Evolutionary conservation across 2,113 vertebrate species (phyloP).

Genomic region (Anhinga anhinga): DNA sequence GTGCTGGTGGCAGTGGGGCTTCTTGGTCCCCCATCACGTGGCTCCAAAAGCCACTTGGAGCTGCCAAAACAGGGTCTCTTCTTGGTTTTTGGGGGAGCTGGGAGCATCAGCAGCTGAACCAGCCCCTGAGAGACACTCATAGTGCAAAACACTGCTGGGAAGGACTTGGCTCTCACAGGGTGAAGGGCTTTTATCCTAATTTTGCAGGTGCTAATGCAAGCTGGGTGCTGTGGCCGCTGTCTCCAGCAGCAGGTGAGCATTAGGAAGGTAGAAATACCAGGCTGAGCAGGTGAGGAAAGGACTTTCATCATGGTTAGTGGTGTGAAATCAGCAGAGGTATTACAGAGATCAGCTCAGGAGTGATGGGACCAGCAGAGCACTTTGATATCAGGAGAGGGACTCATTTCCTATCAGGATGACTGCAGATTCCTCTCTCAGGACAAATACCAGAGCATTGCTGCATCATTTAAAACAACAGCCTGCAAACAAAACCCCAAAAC

Average conservation of each 20-base stretch:
- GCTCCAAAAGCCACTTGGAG: background rate
- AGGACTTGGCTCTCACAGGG: background rate
- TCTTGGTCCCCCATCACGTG: background rate
- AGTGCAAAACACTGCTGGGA: background rate
- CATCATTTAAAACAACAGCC: background rate
- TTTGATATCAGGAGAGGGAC: background rate
- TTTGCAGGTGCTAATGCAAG: background rate
- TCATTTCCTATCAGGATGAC: background rate
- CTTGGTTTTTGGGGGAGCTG: background rate
- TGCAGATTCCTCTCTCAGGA: background rate
- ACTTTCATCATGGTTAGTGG: background rate
- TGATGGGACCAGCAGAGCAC: background rate
- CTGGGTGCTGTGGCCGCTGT: background rate
- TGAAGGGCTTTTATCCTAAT: background rate
- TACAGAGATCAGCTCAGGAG: background rate
- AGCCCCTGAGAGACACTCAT: background rate
- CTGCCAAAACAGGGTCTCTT: background rate
- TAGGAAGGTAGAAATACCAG: background rate
- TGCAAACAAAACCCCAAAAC: background rate
- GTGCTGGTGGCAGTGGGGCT: background rate
- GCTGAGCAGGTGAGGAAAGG: background rate
- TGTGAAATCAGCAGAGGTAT: background rate
- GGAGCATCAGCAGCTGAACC: background rate
- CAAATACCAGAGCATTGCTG: background rate
- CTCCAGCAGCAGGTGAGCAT: background rate